Evolutionary conservation across 2,797 vertebrate species (phyloP).

Genomic region (Acropternis orthonyx): DNA sequence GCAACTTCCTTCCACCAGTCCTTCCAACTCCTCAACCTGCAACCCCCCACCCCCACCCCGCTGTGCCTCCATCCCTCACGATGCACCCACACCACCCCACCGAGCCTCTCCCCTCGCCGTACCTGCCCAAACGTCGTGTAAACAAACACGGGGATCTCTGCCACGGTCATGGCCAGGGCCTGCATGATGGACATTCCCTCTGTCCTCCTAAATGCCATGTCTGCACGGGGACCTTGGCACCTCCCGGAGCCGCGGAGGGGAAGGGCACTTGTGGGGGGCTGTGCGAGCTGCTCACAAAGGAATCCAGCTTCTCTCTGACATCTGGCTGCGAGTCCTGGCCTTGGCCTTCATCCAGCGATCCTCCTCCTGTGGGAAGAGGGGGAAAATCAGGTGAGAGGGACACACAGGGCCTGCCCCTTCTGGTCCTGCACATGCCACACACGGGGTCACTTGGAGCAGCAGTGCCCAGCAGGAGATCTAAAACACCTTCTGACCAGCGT

Average conservation of each 20-base stretch:
- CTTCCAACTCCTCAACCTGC: background rate
- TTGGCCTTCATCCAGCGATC: background rate
- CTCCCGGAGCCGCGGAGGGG: background rate
- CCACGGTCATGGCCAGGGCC: conserved; percentile 97
- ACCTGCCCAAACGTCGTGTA: conserved; percentile 98
- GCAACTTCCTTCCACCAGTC: background rate
- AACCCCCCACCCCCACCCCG: background rate
- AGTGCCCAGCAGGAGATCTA: background rate
- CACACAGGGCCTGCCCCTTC: background rate
- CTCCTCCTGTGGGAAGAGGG: background rate
- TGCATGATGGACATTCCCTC: conserved; percentile 94
- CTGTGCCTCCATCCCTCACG: background rate
- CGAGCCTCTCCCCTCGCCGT: background rate
- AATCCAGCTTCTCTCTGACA: background rate
- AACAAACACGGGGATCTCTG: conserved; percentile 97
- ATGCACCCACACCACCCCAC: too few species aligned
- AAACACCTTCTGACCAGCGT: background rate
- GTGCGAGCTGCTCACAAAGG: background rate
- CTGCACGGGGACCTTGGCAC: background rate
- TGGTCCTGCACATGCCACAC: background rate
- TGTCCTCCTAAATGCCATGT: conserved; percentile 87
- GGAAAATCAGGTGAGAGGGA: background rate
- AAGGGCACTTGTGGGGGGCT: background rate
- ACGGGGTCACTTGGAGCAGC: background rate
- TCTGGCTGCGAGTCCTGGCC: background rate